Conservation (phyloP, 2,113 vertebrate genomes). For the Empidonax alnorum region DNA sequence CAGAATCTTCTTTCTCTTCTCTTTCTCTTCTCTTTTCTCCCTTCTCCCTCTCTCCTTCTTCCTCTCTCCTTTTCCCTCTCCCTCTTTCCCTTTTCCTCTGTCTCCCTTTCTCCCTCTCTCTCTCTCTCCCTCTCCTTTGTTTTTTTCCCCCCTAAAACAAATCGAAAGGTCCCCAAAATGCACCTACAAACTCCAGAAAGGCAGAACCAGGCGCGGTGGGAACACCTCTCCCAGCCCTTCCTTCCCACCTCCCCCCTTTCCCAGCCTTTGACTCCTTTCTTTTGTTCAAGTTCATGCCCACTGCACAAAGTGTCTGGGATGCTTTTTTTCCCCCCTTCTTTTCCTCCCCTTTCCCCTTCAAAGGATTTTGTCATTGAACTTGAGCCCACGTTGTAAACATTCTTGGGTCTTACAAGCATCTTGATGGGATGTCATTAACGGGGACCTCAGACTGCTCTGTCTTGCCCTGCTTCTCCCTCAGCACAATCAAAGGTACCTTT, state of each 20-base stretch:
- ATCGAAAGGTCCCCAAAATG: accelerated
- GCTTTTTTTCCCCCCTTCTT: not conserved
- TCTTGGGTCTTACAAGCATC: slow-evolving; percentile 51
- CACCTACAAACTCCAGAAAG: accelerated
- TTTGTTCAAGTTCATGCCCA: slow-evolving; percentile 61
- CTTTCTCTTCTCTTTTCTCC: not conserved
- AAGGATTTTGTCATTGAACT: slow-evolving; percentile 76
- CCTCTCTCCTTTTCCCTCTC: too few species aligned
- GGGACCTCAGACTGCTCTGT: slow-evolving; percentile 1
- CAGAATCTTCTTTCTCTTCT: too few species aligned
- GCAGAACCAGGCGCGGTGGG: not conserved
- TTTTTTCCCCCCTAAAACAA: not conserved
- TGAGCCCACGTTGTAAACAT: slow-evolving; percentile 71
- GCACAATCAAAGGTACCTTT: not conserved
- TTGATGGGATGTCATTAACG: slow-evolving; percentile 23
- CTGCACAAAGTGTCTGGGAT: slow-evolving; percentile 31
- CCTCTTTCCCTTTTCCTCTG: too few species aligned
- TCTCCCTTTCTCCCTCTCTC: too few species aligned
- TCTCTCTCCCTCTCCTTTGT: accelerated
- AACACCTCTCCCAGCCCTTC: not conserved
- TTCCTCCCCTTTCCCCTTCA: not conserved
- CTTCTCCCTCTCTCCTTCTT: too few species aligned
- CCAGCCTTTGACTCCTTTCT: slow-evolving; percentile 6
- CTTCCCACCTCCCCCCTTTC: not conserved
- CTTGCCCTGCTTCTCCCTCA: not conserved